Conservation (phyloP, 2,888 invertebrate species). For the Mactromeris polynyma region DNA sequence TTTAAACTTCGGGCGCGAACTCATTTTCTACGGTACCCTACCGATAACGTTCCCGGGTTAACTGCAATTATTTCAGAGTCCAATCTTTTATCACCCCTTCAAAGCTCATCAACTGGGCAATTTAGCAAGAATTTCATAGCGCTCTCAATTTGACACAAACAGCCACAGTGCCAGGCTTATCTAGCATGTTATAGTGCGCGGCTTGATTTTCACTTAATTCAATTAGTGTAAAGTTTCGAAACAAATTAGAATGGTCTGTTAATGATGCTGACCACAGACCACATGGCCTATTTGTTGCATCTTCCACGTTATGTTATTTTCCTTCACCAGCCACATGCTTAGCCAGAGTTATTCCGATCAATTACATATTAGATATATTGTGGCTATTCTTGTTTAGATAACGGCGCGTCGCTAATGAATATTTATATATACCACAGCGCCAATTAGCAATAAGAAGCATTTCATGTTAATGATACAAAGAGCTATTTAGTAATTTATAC, state of each 20-base stretch:
- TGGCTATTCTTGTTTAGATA: slow-evolving; percentile 22
- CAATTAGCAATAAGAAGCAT: not conserved
- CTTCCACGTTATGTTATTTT: slow-evolving; percentile 37
- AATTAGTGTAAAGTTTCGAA: slow-evolving; percentile 58
- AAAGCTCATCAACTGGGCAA: slow-evolving; percentile 57
- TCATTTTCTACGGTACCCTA: slow-evolving; percentile 47
- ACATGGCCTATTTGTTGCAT: slow-evolving; percentile 48
- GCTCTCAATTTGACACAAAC: slow-evolving; percentile 35
- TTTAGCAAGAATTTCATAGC: slow-evolving; percentile 56
- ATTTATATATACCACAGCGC: slow-evolving; percentile 4
- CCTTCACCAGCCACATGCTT: slow-evolving; percentile 31
- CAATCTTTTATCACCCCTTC: slow-evolving; percentile 61
- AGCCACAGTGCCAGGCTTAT: slow-evolving; percentile 38
- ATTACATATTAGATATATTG: slow-evolving; percentile 38
- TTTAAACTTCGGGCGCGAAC: slow-evolving; percentile 28
- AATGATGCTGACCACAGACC: slow-evolving; percentile 48
- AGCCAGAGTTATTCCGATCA: slow-evolving; percentile 32
- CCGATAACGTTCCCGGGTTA: slow-evolving; percentile 51
- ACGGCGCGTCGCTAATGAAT: slow-evolving; percentile 23
- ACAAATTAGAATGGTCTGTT: slow-evolving; percentile 55
- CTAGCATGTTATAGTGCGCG: slow-evolving; percentile 21
- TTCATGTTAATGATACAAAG: not conserved
- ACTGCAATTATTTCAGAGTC: slow-evolving; percentile 33
- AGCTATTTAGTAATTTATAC: not conserved
- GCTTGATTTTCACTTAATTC: slow-evolving; percentile 59